A percentile compares a stretch with the other conserved stretches of the same genome.
Conservation (phyloP, 2,113 vertebrate genomes). For the Aegypius monachus region DNA sequence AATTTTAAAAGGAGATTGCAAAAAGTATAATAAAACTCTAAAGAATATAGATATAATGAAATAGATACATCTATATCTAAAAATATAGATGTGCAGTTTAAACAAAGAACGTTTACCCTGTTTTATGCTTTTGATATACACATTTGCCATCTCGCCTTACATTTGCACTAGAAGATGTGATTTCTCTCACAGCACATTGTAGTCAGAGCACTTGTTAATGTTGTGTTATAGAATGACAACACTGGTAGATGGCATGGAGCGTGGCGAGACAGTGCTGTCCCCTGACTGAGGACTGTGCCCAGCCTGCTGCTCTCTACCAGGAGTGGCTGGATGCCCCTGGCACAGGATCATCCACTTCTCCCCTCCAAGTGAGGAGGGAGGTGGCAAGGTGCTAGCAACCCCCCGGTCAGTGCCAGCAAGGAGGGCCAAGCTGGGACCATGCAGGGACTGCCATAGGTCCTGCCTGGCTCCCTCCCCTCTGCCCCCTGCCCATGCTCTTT, state of each 20-base stretch:
- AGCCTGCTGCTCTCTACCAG: neutral
- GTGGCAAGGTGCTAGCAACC: neutral
- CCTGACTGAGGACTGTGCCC: neutral
- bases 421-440: neutral
- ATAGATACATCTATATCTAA: neutral
- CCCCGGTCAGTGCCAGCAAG: neutral
- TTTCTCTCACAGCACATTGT: neutral
- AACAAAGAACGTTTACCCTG: neutral
- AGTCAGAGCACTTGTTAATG: neutral
- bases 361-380: neutral
- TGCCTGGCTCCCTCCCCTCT: neutral
- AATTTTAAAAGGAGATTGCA: neutral
- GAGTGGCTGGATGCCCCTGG: neutral
- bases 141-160: neutral
- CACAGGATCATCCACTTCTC: neutral
- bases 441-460: neutral
- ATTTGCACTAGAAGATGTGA: neutral
- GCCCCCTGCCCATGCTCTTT: rapidly evolving
- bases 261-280: neutral
- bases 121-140: neutral
- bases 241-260: neutral
- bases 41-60: neutral
- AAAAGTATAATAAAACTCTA: neutral
- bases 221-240: neutral
- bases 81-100: neutral